These are phyloP conservation scores for Calosoma granatense DNA, from an alignment of 1,140 invertebrate species.

Conservation along the genomic window DNA sequence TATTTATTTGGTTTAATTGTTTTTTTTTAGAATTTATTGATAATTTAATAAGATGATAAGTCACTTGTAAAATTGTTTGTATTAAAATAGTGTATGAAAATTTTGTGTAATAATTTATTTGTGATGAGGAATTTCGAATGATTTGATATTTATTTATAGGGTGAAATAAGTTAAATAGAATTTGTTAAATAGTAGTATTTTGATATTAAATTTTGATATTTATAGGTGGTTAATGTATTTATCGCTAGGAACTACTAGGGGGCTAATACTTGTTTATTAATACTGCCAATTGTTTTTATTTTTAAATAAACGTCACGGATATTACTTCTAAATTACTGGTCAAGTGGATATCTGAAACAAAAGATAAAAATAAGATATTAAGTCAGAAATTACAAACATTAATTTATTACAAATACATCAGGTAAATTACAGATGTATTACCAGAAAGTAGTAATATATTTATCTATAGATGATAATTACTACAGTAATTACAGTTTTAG, in stretches of 20 bases:
- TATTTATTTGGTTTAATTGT: background rate
- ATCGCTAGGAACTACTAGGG: too few relatives aligned
- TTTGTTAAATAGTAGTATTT: background rate
- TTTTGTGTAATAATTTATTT: background rate
- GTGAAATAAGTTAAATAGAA: too few relatives aligned
- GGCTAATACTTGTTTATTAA: background rate
- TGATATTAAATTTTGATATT: background rate
- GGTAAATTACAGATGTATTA: too few relatives aligned
- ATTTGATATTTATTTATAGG: background rate
- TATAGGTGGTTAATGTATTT: background rate
- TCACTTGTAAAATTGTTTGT: background rate
- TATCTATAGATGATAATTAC: too few relatives aligned
- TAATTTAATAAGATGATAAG: too few relatives aligned
- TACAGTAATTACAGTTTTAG: too few relatives aligned
- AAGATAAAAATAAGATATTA: too few relatives aligned
- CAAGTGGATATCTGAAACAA: background rate
- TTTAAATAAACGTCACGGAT: background rate
- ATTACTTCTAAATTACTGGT: background rate
- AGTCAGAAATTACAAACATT: too few relatives aligned
- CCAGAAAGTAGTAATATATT: too few relatives aligned
- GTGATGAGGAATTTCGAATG: background rate
- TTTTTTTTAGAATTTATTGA: background rate
- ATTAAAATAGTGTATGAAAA: background rate
- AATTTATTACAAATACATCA: too few relatives aligned
- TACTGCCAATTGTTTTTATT: background rate